Evolutionary conservation across 23 tunicate genomes (phyloP), one percentile per base, ranked within the genome.

Genomic region (Aplidium turbinatum): DNA sequence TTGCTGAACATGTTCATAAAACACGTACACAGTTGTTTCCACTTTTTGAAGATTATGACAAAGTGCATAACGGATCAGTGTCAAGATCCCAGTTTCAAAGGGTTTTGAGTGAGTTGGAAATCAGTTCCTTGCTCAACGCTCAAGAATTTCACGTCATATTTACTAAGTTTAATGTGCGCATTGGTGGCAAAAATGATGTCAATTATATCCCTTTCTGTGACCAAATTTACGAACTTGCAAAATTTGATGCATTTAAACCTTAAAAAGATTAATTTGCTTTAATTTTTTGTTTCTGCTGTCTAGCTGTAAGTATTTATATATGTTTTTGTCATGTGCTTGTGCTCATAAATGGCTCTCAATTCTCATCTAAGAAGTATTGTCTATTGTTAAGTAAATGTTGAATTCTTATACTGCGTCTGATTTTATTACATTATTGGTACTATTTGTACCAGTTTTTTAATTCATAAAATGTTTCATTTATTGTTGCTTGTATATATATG

Each of bases 121-220:
- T 91, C 75, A 83, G 84, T 1, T 56, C 65, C 19, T 55, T 91
- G 53, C 74, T 84, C 19, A 84, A 67, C 42, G 87, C 69, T 7
- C 79, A 79, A 47, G 97, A 84, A 54, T 74, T 75, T 48, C 47
- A 75, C 19, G 83, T 91, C 29, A 84, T 91, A 20, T 91, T 76
- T 47, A 18, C 63, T 25, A 68, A 70, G 40, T 91, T 84, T 45
- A 79, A 79, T 30, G 97, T 91, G 13, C 66, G 77, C 28, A 76
- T 84, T 38, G 97, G 97, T 18, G 97, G 87, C 31, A 74, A 75
- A 31, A 64, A 79, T 58, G 97, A 91, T 66, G 79, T 91, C 22
- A 84, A 91, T 67, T 91, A 84, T 79, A 75, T 84, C 32, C 87
- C 97, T 4, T 91, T 91, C 62, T 91, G 97, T 52, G 83, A 91